phyloP scores from a whole-genome alignment of 37 sponge, comb jelly and placozoan species.

The Ephydatia muelleri region DNA sequence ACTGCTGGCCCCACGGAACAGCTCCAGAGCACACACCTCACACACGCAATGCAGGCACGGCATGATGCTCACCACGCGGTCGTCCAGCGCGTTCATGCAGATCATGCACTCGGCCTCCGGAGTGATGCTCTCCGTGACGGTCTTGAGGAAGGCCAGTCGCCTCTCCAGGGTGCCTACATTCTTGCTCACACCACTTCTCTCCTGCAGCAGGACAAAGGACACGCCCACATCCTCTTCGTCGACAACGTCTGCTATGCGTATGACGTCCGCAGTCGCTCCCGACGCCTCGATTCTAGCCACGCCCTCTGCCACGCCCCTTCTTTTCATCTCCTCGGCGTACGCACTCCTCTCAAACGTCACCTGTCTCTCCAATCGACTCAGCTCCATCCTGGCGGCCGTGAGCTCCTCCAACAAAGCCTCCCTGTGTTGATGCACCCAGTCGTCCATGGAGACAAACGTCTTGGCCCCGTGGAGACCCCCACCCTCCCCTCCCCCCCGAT shows the following conservation, averaged over 20 bases:
- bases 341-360: background rate
- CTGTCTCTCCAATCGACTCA: background rate
- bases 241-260: background rate
- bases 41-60: background rate
- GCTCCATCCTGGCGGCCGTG: background rate
- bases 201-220: background rate
- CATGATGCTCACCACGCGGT: background rate
- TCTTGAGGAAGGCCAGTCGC: background rate
- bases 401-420: background rate
- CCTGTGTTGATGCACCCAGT: background rate
- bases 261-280: background rate
- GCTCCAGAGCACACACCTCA: background rate
- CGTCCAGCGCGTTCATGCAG: background rate
- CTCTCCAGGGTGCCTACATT: background rate
- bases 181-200: background rate
- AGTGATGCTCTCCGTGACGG: background rate
- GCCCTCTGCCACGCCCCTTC: background rate
- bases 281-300: background rate
- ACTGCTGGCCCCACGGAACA: background rate
- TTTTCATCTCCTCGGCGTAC: background rate
- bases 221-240: background rate
- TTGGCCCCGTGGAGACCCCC: background rate
- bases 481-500: background rate
- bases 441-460: background rate
- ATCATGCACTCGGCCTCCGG: background rate